These are phyloP conservation scores for Dolomedes plantarius DNA, from an alignment of 2,888 invertebrate genomes.

Conservation along the genomic window DNA sequence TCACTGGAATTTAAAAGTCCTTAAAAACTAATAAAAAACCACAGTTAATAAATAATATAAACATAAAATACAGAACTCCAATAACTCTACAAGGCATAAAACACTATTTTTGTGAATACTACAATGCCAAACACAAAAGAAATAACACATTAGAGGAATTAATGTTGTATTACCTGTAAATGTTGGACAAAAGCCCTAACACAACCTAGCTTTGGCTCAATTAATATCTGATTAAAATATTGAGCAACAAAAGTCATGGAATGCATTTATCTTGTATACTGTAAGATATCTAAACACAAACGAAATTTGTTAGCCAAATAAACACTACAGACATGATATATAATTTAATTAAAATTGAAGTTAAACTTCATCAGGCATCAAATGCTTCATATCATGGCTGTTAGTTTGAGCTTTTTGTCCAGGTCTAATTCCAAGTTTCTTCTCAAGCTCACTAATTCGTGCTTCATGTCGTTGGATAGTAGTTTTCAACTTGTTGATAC, in stretches of 20 bases:
- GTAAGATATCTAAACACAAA: background rate
- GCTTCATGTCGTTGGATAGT: constrained; percentile 96
- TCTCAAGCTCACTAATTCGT: constrained; percentile 86
- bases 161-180: no score
- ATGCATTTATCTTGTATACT: background rate
- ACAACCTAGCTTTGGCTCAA: no score
- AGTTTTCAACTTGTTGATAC: constrained; percentile 93
- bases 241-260: background rate
- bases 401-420: constrained; percentile 64
- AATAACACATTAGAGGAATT: no score
- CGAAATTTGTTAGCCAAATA: background rate
- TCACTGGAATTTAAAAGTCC: no score
- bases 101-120: no score
- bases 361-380: constrained; percentile 72
- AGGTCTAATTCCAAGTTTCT: constrained; percentile 75
- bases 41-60: no score
- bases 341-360: constrained; percentile 19
- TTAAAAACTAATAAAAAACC: no score
- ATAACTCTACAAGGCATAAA: no score
- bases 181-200: no score
- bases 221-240: background rate
- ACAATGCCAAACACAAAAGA: no score
- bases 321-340: background rate
- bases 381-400: constrained; percentile 57
- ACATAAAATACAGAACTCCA: no score